Percentiles rank a stretch among this genome's conserved stretches.
Evolutionary conservation across 64 coral and sea anemone genomes (phyloP).

Genomic region (Anthopleura sola): DNA sequence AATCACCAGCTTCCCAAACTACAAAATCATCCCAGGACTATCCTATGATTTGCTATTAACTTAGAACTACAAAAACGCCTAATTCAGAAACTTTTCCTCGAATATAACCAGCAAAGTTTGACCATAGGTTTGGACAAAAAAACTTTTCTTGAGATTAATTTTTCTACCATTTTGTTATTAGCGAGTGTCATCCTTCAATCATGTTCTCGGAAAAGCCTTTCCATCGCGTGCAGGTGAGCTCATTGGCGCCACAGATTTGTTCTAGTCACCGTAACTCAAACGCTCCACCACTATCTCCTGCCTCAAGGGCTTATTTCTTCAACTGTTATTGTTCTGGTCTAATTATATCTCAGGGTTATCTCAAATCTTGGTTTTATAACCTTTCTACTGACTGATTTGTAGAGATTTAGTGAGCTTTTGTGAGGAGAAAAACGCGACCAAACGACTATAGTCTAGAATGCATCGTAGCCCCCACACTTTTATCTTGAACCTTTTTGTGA

Average conservation of each 20-base stretch:
- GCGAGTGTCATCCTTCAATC: background rate
- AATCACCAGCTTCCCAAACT: background rate
- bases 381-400: background rate
- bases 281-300: background rate
- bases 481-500: background rate
- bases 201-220: background rate
- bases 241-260: background rate
- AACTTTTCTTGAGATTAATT: background rate
- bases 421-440: background rate
- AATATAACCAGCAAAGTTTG: background rate
- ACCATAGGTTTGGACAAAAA: background rate
- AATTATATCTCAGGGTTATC: background rate
- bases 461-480: no score
- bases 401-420: background rate
- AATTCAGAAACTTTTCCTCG: no score
- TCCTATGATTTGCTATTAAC: background rate
- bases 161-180: background rate
- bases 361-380: background rate
- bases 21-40: background rate
- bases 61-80: no score
- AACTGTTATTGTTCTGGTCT: background rate
- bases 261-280: background rate
- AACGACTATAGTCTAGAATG: background rate
- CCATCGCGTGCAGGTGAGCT: background rate
- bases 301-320: background rate